phyloP scores from a whole-genome alignment of 2,888 invertebrate genomes.

The Megamerina dolium region DNA sequence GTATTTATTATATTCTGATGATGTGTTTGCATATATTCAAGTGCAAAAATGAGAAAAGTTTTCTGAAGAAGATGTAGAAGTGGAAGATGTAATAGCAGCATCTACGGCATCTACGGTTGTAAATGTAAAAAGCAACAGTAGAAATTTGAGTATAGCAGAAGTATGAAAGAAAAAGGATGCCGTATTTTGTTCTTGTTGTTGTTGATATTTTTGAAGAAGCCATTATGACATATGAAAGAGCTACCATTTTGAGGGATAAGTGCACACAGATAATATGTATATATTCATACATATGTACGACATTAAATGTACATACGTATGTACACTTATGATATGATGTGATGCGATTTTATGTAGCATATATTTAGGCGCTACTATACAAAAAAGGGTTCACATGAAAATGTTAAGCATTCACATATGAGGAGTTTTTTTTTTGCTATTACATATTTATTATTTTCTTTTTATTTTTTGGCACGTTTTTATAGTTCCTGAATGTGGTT shows the following conservation, averaged over 20 bases:
- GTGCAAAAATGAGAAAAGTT: not conserved
- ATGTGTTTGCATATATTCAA: not conserved
- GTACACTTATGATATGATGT: too few relatives aligned
- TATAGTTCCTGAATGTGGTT: too few relatives aligned
- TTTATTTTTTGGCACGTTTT: too few relatives aligned
- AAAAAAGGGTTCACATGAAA: not conserved
- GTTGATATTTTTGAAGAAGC: constrained; percentile 1
- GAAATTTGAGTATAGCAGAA: not conserved
- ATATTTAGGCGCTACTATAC: not conserved
- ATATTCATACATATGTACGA: not conserved
- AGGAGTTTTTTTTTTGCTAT: not conserved
- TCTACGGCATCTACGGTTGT: not conserved
- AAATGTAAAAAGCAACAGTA: not conserved
- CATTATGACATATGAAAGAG: constrained; percentile 1
- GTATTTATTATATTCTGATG: not conserved
- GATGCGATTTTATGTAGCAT: not conserved
- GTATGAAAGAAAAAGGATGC: not conserved
- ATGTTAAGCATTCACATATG: not conserved
- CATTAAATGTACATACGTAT: not conserved
- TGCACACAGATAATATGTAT: not conserved
- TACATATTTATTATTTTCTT: too few relatives aligned
- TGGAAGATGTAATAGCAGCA: not conserved
- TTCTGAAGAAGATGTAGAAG: not conserved
- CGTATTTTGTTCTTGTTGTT: too few relatives aligned
- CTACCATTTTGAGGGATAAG: constrained; percentile 2